A percentile compares a stretch with the other conserved stretches of the same genome.
Evolutionary conservation across 2,113 vertebrate genomes (phyloP).

Genomic region (Cottus gobio): DNA sequence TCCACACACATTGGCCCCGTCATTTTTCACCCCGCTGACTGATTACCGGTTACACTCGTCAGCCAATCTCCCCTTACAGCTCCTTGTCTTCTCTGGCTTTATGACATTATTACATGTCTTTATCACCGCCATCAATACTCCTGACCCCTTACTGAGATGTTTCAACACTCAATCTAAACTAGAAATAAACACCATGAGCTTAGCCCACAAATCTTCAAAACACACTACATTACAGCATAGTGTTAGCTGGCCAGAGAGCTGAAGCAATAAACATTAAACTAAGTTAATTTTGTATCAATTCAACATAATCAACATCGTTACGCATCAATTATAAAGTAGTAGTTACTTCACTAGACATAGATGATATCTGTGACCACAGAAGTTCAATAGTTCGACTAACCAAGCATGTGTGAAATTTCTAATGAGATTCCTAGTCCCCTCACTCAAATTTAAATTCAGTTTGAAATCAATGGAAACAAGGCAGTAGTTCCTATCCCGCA

Average conservation of each 20-base stretch:
- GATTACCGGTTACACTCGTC: constrained; percentile 72
- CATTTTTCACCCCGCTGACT: constrained; percentile 73
- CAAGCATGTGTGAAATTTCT: constrained; percentile 87
- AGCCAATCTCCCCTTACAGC: constrained; percentile 69
- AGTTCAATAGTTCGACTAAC: constrained; percentile 89
- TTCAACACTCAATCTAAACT: constrained; percentile 43
- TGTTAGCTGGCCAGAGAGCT: constrained; percentile 21
- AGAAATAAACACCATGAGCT: constrained; percentile 48
- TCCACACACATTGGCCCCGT: constrained; percentile 61
- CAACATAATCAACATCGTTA: constrained; percentile 25
- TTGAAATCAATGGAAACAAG: constrained; percentile 78
- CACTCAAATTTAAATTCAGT: constrained; percentile 77
- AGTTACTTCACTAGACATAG: constrained; percentile 80
- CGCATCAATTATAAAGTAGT: constrained; percentile 71
- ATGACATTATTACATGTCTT: constrained; percentile 77
- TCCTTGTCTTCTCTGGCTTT: constrained; percentile 70
- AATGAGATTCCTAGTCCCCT: constrained; percentile 86
- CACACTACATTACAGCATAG: constrained; percentile 19
- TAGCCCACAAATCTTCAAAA: constrained; percentile 41
- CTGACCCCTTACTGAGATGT: constrained; percentile 42
- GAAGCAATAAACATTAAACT: constrained; percentile 23
- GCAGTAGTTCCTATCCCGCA: constrained; percentile 13
- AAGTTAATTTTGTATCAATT: constrained; percentile 28
- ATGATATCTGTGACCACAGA: constrained; percentile 57
- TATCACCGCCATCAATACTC: constrained; percentile 79